Evolutionary conservation across 1,140 invertebrate genomes (phyloP), one percentile per base, ranked within the genome.

Genomic region (Drosophila nasuta): DNA sequence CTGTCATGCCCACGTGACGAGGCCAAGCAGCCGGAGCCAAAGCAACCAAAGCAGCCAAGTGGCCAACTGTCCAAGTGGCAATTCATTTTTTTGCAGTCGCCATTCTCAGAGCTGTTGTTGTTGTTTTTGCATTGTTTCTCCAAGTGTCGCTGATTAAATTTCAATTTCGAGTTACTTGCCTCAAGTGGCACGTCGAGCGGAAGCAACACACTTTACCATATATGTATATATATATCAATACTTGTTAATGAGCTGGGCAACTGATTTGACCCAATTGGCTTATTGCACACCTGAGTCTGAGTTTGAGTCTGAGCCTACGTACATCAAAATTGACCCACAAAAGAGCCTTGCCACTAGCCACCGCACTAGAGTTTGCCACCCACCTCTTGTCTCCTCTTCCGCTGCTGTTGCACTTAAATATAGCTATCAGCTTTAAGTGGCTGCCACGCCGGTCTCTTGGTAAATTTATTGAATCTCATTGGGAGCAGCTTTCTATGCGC

Each of bases 381-480:
- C 10, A 4, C n/a, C 54, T 3, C 17, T 52, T 8, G 3, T 8
- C 11, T 8, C 35, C 7, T 3, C 35, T 38, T 10, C 13, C 45
- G 2, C 52, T 30, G 11, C 2, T 7, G 20, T 1, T 28, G n/a
- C 73, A 89, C 83, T 89, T 88, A 88, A 88, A 88, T 88, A 88
- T 89, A 88, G 83, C 81, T 88, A 88, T 88, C 85, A 88, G 71
- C 67, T 81, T 85, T 88, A 88, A 88, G 83, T 89, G 83, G 85
- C 77, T 83, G 83, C 85, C 85, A 79, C 70, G 60, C 48, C 56
- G 30, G 51, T 3, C 35, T 45, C 30, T 17, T 45, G 49, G 74
- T 63, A 81, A 88, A 88, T 88, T 88, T 88, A 88, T 88, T 88
- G 85, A 88, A 89, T 85, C 75, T 81, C 83, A 88, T 88, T 85